Conservation (phyloP, 2,113 vertebrate genomes). For the Rhinichthys klamathensis region DNA sequence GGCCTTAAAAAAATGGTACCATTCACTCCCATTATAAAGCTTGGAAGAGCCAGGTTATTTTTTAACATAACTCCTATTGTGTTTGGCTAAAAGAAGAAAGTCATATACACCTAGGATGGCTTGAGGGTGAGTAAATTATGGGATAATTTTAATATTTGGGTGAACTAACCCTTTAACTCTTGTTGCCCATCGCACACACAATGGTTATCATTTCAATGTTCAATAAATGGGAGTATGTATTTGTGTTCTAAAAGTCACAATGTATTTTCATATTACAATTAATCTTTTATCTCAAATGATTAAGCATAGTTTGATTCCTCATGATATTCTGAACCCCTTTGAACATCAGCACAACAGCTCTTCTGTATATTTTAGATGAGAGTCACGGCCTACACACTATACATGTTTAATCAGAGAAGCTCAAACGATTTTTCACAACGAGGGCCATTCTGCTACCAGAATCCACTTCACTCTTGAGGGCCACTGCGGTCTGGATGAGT, state of each 20-base stretch:
- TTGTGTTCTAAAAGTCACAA: background rate
- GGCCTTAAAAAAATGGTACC: too few species aligned
- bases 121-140: too few species aligned
- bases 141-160: too few species aligned
- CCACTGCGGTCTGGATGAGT: constrained; percentile 44
- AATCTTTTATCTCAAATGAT: background rate
- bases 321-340: background rate
- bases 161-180: background rate
- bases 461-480: constrained; percentile 7
- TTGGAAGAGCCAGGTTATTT: too few species aligned
- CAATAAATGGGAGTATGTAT: background rate
- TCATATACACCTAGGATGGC: too few species aligned
- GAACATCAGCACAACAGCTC: constrained; percentile 10
- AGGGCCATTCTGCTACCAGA: constrained; percentile 25
- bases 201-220: constrained; percentile 4
- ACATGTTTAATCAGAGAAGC: constrained; percentile 27
- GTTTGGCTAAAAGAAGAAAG: too few species aligned
- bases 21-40: too few species aligned
- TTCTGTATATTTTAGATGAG: constrained; percentile 23
- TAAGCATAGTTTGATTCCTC: background rate
- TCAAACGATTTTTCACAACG: constrained; percentile 23
- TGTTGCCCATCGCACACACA: background rate
- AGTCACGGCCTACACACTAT: constrained; percentile 12
- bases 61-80: too few species aligned
- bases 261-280: constrained; percentile 27